Conservation (phyloP, 37 sponge, comb jelly and placozoan species). For the Beroe forskalii region DNA sequence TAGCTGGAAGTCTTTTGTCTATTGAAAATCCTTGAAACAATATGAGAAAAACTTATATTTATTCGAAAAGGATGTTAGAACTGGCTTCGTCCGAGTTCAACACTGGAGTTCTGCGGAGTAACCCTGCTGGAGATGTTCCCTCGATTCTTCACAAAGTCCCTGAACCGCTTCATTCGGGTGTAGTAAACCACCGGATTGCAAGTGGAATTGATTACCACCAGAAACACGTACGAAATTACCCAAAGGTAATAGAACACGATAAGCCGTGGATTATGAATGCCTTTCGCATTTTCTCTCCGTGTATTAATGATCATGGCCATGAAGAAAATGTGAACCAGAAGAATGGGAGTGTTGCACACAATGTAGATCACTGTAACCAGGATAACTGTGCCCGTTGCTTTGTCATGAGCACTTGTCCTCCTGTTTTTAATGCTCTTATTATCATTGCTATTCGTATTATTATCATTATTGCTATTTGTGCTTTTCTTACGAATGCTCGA, state of each 20-base stretch:
- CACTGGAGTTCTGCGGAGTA: too few species aligned
- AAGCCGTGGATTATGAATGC: neutral
- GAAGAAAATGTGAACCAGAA: neutral
- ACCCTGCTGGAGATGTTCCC: too few species aligned
- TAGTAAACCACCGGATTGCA: conserved; percentile 7
- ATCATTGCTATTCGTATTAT: too few species aligned
- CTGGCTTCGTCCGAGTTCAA: too few species aligned
- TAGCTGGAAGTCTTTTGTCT: too few species aligned
- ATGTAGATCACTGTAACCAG: neutral
- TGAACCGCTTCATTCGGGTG: neutral
- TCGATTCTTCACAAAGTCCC: neutral
- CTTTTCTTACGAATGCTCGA: too few species aligned
- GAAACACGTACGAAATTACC: neutral
- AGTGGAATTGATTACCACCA: neutral
- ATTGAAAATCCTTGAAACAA: too few species aligned
- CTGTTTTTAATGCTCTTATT: too few species aligned
- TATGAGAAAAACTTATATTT: too few species aligned
- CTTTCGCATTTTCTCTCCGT: neutral
- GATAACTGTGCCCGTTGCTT: neutral
- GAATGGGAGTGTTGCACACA: neutral
- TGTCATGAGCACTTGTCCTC: neutral
- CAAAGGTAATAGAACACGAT: neutral
- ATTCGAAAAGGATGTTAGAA: too few species aligned
- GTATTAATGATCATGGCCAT: neutral
- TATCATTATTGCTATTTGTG: too few species aligned